Conservation (phyloP, 1,140 invertebrate species). For the Andrena cerasifolii region DNA sequence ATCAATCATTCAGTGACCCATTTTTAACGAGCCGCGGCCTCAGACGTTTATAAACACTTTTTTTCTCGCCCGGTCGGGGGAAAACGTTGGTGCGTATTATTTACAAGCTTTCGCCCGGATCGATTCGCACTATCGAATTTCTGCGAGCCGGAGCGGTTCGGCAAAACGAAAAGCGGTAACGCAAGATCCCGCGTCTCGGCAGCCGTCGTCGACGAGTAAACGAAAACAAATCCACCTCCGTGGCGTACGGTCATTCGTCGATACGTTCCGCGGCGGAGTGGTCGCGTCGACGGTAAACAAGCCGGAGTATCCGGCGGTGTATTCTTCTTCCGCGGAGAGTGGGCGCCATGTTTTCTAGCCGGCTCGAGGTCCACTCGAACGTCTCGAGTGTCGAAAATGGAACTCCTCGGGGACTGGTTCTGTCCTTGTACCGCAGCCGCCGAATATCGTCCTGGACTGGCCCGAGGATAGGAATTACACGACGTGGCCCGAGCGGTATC, state of each 20-base stretch:
- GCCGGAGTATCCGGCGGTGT: background rate
- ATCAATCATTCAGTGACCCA: too few relatives aligned
- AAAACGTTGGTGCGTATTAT: background rate
- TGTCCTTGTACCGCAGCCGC: slow-evolving; percentile 44
- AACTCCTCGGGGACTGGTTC: background rate
- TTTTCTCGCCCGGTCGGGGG: background rate
- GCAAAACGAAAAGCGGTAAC: slow-evolving; percentile 16
- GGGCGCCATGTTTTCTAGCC: too few relatives aligned
- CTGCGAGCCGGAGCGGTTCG: background rate
- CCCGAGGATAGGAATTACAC: slow-evolving; percentile 69
- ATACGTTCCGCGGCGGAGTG: too few relatives aligned
- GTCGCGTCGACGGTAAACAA: slow-evolving; percentile 9
- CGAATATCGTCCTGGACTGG: slow-evolving; percentile 41
- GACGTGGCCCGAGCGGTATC: slow-evolving; percentile 49
- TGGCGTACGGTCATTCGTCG: background rate
- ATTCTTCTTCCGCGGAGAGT: too few relatives aligned
- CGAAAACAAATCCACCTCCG: slow-evolving; percentile 15
- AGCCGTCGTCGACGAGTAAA: slow-evolving; percentile 15
- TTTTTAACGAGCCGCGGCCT: too few relatives aligned
- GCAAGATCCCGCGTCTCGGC: background rate
- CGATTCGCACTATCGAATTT: background rate
- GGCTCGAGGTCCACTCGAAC: too few relatives aligned
- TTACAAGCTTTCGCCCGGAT: background rate
- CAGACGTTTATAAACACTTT: background rate
- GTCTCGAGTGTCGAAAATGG: background rate